Base-by-base conservation (phyloP, 2,888 invertebrate genomes). In the Seladonia tumulorum region DNA sequence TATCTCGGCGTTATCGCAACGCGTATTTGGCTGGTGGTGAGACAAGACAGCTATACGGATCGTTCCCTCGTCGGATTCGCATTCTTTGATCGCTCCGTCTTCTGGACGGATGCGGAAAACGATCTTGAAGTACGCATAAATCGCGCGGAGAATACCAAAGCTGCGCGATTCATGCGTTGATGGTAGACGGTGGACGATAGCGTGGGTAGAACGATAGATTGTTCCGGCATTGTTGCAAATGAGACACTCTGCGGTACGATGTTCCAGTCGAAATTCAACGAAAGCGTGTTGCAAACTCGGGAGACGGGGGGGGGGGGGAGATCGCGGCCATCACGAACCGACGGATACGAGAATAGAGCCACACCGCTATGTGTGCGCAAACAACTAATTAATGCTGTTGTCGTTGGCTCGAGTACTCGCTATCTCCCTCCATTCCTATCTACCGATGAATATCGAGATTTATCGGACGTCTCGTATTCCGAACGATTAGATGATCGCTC, bases 1-100 rank as follows among this genome's bases (percentile, higher is more conserved):
- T 79, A 79, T 79, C 70, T 47, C 10, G 49, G 22, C 72, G 45
- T 81, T 81, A 74, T 81, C 81, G n/a, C 45, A 14, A 53, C 3
- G 53, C 45, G 22, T 47, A 57, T 47, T 25, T 29, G 57, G 45
- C 80, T 78, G 29, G 63, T 7, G 16, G 2, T 1, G 60, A 60
- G n/a, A 70, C 35, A 0, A 18, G n/a, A 70, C 66, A 25, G 47
- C 57, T 25, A 35, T 39, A 22, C n/a, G 22, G 35, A 70, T 71
- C 18, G n/a, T 66, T 66, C 35, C 16, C 66, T 66, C 35, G 66
- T 29, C 16, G 16, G 60, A 16, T 63, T 63, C 66, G 66, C 29
- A 35, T 18, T 66, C 66, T 66, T 60, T 5, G 25, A 60, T 60
- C 25, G n/a, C 22, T 22, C 22, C 10, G 25, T 5, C 25, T 25